Percentiles rank a stretch among this genome's conserved stretches.
Conservation (phyloP, 1,140 invertebrate species). For the Telenomus remus region DNA sequence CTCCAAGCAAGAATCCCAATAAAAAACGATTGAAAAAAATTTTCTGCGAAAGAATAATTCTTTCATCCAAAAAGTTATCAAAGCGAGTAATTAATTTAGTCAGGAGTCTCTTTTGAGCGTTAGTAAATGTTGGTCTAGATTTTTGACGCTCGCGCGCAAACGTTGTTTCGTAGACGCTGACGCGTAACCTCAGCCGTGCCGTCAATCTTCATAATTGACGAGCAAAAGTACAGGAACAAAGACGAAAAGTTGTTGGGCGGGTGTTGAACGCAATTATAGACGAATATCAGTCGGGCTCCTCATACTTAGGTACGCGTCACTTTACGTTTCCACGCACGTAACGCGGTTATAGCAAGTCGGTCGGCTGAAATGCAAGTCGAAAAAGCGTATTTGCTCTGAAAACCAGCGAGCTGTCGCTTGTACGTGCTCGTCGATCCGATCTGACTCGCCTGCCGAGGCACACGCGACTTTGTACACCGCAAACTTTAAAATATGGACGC, state of each 20-base stretch:
- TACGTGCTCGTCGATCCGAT: constrained; percentile 11
- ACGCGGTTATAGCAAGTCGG: constrained; percentile 34
- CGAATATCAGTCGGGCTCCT: constrained; percentile 15
- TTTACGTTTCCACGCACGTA: constrained; percentile 21
- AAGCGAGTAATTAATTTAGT: too few species aligned
- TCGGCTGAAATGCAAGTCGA: constrained; percentile 22
- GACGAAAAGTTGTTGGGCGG: neutral
- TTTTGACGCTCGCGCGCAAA: constrained; percentile 6
- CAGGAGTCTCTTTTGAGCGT: too few species aligned
- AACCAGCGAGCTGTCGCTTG: constrained; percentile 1
- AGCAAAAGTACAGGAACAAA: constrained; percentile 7
- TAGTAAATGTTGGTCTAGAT: constrained; percentile 21
- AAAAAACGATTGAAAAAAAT: too few species aligned
- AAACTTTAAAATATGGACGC: constrained; percentile 38
- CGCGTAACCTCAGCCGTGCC: neutral
- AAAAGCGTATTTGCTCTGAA: neutral
- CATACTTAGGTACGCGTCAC: constrained; percentile 19
- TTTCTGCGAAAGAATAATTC: too few species aligned
- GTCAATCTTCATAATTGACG: constrained; percentile 31
- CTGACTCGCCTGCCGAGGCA: neutral
- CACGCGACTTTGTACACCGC: too few species aligned
- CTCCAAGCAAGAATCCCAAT: too few species aligned
- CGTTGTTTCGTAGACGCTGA: constrained; percentile 4
- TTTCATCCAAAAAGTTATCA: too few species aligned
- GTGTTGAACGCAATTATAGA: constrained; percentile 20